phyloP scores from a whole-genome alignment of 1,140 invertebrate genomes.

The Panagrolaimus sp. region DNA sequence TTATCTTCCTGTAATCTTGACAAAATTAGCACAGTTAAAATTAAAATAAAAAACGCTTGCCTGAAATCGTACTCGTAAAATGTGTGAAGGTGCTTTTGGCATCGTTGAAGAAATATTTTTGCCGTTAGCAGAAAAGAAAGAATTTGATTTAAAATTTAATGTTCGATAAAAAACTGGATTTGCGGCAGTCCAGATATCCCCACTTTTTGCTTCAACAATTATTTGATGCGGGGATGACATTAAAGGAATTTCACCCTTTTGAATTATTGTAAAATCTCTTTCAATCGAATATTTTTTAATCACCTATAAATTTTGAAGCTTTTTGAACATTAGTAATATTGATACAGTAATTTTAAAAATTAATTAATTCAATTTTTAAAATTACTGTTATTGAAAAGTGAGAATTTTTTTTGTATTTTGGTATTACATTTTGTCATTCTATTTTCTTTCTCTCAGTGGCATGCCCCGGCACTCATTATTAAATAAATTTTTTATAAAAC shows the following conservation, averaged over 20 bases:
- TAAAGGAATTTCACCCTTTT: not conserved
- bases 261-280: conserved; percentile 4
- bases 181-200: conserved; percentile 18
- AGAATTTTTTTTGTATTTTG: no score
- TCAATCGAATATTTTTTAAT: conserved; percentile 1
- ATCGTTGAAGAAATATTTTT: not conserved
- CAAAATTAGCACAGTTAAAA: no score
- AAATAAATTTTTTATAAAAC: no score
- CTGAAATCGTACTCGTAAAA: conserved; percentile 28
- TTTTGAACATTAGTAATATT: no score
- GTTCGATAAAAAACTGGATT: not conserved
- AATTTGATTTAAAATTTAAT: not conserved
- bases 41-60: not conserved
- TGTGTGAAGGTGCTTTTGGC: conserved; percentile 11
- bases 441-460: no score
- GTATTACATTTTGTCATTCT: no score
- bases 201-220: not conserved
- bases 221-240: not conserved
- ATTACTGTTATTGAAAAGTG: no score
- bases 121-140: no score
- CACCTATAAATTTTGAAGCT: not conserved
- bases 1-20: conserved; percentile 19
- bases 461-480: no score
- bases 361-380: no score
- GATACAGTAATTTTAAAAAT: no score